phyloP scores from a whole-genome alignment of 2,888 invertebrate genomes.

The Microplitis manilae region DNA sequence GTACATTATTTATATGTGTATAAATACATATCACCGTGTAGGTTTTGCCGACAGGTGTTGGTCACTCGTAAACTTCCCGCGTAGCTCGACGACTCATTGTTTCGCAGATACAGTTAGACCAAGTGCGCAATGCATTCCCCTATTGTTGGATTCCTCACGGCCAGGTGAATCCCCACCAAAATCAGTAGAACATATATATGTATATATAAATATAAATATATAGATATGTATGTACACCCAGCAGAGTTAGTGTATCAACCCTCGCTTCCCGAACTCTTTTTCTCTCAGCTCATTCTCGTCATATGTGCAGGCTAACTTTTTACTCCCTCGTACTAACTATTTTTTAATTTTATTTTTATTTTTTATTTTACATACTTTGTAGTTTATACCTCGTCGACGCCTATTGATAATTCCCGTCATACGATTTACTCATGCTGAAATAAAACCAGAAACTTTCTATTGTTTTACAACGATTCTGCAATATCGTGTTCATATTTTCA shows the following conservation, averaged over 20 bases:
- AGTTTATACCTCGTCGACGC: background rate
- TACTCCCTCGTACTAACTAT: background rate
- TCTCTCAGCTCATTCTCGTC: background rate
- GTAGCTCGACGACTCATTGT: slow-evolving; percentile 50
- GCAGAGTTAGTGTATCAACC: background rate
- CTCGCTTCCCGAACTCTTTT: background rate
- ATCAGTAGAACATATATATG: slow-evolving; percentile 10
- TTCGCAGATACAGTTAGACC: slow-evolving; percentile 29
- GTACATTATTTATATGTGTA: slow-evolving; percentile 22
- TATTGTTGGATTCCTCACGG: slow-evolving; percentile 56
- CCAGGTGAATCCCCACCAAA: slow-evolving; percentile 54
- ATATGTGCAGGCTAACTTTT: background rate
- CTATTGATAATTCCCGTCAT: slow-evolving; percentile 26
- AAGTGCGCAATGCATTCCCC: slow-evolving; percentile 45
- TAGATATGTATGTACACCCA: background rate
- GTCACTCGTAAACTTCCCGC: slow-evolving; percentile 55
- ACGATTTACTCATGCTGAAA: slow-evolving; percentile 14
- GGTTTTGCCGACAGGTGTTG: slow-evolving; percentile 52
- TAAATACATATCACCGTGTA: slow-evolving; percentile 13
- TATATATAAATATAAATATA: too few relatives aligned
- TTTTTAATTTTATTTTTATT: background rate
- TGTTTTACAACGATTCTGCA: background rate
- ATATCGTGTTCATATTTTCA: background rate
- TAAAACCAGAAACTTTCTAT: background rate
- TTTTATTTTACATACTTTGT: slow-evolving; percentile 1